Base-by-base conservation (phyloP, 1,140 invertebrate genomes). In the Hestina assimilis region DNA sequence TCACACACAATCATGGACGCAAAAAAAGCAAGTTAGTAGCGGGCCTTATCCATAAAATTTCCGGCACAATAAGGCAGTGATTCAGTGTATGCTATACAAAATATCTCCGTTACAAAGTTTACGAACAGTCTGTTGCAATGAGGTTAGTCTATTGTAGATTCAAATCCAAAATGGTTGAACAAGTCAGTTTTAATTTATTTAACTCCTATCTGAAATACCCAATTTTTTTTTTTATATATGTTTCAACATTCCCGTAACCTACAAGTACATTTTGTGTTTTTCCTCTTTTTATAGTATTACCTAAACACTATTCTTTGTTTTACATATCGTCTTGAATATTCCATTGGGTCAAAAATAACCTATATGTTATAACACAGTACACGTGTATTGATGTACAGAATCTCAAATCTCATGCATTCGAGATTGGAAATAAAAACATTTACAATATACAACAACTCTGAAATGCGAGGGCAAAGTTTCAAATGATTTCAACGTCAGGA, bases 131-230 rank as follows among this genome's bases (percentile, higher is more conserved):
- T 86, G 82, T 85, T 87, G 76, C 80, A 68, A 78, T 87, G 80
- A 87, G 84, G 80, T 87, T 87, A 76, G 68, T 79, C 79, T 85
- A 84, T 87, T 86, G 81, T 86, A 87, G 83, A 87, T 86, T 87
- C 84, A 87, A 87, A 87, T 87, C 84, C 84, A 87, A 87, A 85
- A 86, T 78, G 72, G 79, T 86, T 83, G 74, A 83, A 83, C 79
- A 69, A 85, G 75, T 87, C 78, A 78, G 56, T 72, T 67, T n/a
- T 72, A 79, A 74, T 85, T 80, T 77, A 74, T 81, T n/a, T 83
- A 82, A 82, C 74, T 75, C 80, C 79, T 84, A 84, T 83, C 61
- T 79, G 80, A 84, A 82, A 87, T 87, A 87, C 80, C 75, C 76
- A 81, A 81, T 72, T 66, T 51, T 68, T 78, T 72, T 69, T 65